Evolutionary conservation across 2,797 vertebrate genomes (phyloP), one percentile per base, ranked within the genome.

Genomic region (Thunnus albacares): DNA sequence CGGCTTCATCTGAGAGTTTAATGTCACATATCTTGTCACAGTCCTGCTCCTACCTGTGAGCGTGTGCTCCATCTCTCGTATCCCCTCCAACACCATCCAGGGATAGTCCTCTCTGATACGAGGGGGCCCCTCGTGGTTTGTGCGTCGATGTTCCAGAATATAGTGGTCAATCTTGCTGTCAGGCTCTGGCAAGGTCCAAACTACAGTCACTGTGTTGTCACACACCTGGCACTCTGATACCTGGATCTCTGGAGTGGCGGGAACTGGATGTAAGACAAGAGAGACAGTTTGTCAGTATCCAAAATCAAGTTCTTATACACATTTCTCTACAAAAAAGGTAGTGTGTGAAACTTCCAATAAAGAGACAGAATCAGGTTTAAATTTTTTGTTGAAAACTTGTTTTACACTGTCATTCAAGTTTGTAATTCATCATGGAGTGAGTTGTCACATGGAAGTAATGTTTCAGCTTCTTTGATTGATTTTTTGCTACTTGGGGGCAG

Each of bases 41-140:
- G 0, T 1, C 35, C 7, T 55, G 12, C 18, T 47, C 84, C 81
- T 77, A 98, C 98, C 97, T 0, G 92, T 96, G 26, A 99, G 94
- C 0, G 95, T 98, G 91, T 96, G 94, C 82, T 99, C 97, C 0
- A 83, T 95, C 87, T 95, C 94, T 63, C 94, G 94, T 75, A 99
- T 97, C 56, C 97, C 98, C 93, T 99, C 98, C 4, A 97, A 81
- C 71, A 99, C 97, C 98, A 99, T 99, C 98, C 98, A 99, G 80
- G 98, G 97, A 79, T 98, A 97, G 55, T 99, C 97, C 90, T 99
- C 98, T 51, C 97, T 95, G 92, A 96, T 95, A 0, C 97, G 97
- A 0, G 98, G 97, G 0, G 97, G 96, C 1, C 98, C 98, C 86
- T 98, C 97, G 0, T 98, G 97, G 92, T 99, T 98, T 53, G 97